A percentile compares a stretch with the other conserved stretches of the same genome.
phyloP scores from a whole-genome alignment of 2,888 invertebrate genomes.

The Laspeyria flexula region DNA sequence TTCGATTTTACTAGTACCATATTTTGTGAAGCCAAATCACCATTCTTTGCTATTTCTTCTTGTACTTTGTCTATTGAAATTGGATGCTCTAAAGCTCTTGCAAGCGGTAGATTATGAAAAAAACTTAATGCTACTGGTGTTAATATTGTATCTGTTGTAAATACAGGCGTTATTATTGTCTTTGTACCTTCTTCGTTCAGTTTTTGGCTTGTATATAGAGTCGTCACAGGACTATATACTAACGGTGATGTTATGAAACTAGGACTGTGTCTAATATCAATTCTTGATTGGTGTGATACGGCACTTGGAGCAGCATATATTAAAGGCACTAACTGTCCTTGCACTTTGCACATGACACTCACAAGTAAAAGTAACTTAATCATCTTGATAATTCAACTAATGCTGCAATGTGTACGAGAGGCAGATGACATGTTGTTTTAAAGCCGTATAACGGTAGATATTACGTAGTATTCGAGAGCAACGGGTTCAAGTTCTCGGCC shows the following conservation, averaged over 20 bases:
- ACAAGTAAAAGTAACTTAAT: constrained; percentile 57
- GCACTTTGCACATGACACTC: constrained; percentile 50
- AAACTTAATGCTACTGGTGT: constrained; percentile 69
- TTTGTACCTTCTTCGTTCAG: constrained; percentile 46
- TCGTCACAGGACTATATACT: constrained; percentile 61
- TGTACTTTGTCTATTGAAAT: constrained; percentile 60
- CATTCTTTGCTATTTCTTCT: constrained; percentile 37
- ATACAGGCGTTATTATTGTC: constrained; percentile 46
- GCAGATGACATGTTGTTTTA: constrained; percentile 68
- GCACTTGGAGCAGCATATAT: constrained; percentile 82
- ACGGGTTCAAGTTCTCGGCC: constrained; percentile 79
- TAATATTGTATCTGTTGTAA: constrained; percentile 56
- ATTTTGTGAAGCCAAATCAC: constrained; percentile 12
- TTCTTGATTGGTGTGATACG: constrained; percentile 85
- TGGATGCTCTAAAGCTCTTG: constrained; percentile 70
- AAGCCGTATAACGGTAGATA: constrained; percentile 75
- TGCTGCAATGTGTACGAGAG: constrained; percentile 47
- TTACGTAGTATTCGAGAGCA: constrained; percentile 56
- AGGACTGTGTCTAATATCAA: constrained; percentile 75
- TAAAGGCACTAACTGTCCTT: constrained; percentile 61
- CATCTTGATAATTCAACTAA: constrained; percentile 59
- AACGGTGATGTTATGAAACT: constrained; percentile 57
- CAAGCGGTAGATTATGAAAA: constrained; percentile 69
- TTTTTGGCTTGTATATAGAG: constrained; percentile 48
- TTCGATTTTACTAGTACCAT: constrained; percentile 7